Percentiles rank a stretch among this genome's conserved stretches.
phyloP scores from a whole-genome alignment of 2,888 invertebrate species.

The Drosophila niveifrons region DNA sequence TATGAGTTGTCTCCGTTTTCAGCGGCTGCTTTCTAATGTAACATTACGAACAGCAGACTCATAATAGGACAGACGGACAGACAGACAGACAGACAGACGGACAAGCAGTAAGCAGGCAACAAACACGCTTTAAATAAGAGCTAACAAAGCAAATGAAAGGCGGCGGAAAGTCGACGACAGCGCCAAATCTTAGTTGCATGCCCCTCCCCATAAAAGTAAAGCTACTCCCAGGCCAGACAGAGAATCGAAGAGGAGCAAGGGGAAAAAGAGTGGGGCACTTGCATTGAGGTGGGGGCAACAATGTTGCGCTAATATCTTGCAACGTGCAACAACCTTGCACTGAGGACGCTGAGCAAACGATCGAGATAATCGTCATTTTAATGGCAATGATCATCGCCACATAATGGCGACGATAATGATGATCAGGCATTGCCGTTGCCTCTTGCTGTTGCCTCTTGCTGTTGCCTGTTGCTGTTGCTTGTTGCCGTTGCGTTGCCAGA shows the following conservation, averaged over 20 bases:
- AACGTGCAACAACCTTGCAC: constrained; percentile 74
- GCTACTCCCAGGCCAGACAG: neutral
- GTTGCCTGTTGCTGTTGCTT: constrained; percentile 31
- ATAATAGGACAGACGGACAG: constrained; percentile 19
- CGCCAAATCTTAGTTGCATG: constrained; percentile 18
- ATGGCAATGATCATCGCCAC: constrained; percentile 32
- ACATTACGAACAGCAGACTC: constrained; percentile 45
- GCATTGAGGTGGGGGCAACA: constrained; percentile 48
- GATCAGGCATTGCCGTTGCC: constrained; percentile 22
- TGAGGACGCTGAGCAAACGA: constrained; percentile 26
- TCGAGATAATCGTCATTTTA: constrained; percentile 25
- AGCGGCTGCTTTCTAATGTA: constrained; percentile 56
- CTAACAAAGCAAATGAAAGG: constrained; percentile 50
- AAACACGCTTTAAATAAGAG: constrained; percentile 48
- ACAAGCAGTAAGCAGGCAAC: constrained; percentile 24
- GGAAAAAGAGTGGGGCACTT: neutral
- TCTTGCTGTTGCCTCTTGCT: constrained; percentile 25
- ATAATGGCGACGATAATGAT: constrained; percentile 33
- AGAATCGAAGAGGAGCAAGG: neutral
- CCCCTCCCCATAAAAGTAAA: constrained; percentile 13
- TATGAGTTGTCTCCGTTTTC: constrained; percentile 37
- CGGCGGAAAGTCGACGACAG: constrained; percentile 16
- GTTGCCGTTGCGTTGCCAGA: constrained; percentile 52
- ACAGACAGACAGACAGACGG: neutral
- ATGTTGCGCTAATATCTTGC: constrained; percentile 70